A percentile compares a stretch with the other conserved stretches of the same genome.
phyloP scores from a whole-genome alignment of 53 echinoderm and acorn worm species.

The Holothuria scabra region DNA sequence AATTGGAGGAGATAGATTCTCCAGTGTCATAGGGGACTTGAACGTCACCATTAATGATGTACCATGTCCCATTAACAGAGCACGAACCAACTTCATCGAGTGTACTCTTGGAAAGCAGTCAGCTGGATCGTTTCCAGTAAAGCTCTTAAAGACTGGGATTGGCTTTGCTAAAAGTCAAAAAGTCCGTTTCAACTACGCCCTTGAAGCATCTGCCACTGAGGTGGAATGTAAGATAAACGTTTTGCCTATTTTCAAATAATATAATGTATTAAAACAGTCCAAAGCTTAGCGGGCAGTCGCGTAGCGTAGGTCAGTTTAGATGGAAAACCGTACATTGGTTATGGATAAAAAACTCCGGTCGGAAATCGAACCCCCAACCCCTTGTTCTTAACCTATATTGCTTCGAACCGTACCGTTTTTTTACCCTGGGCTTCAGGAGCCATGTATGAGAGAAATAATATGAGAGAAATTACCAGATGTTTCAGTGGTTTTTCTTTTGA shows the following conservation, averaged over 20 bases:
- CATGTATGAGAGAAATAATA: no score
- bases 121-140: conserved; percentile 71
- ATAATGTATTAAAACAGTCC: no score
- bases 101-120: conserved; percentile 78
- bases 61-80: conserved; percentile 56
- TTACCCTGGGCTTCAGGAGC: no score
- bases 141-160: conserved; percentile 55
- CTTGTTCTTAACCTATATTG: no score
- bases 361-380: no score
- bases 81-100: conserved; percentile 45
- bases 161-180: conserved; percentile 59
- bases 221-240: conserved; percentile 75
- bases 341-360: no score
- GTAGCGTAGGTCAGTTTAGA: no score
- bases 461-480: not conserved
- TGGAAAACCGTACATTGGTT: no score
- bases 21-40: conserved; percentile 48
- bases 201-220: conserved; percentile 43
- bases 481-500: no score
- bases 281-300: no score
- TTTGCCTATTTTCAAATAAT: conserved; percentile 34
- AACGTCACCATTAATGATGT: conserved; percentile 73
- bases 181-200: conserved; percentile 66
- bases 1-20: conserved; percentile 69
- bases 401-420: no score